Evolutionary conservation across 2,888 invertebrate species (phyloP).

Genomic region (Drosophila greeni): DNA sequence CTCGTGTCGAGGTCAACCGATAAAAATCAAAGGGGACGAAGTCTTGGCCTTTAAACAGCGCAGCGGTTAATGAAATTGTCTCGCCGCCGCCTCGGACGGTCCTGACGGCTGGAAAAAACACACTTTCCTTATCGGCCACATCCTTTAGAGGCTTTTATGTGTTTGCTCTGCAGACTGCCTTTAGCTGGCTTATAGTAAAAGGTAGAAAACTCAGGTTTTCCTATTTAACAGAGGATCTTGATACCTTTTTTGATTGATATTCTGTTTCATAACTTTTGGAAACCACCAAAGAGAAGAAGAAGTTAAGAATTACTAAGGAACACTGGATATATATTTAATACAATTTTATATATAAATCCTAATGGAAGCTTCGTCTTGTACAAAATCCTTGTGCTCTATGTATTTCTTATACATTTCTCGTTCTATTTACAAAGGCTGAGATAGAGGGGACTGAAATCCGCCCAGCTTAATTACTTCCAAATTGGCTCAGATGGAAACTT

Average conservation of each 20-base stretch:
- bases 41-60: slow-evolving; percentile 37
- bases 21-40: slow-evolving; percentile 57
- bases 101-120: slow-evolving; percentile 5
- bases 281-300: neutral
- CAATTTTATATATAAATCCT: no score
- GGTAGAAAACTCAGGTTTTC: slow-evolving; percentile 5
- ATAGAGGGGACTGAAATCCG: no score
- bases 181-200: slow-evolving; percentile 50
- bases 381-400: neutral
- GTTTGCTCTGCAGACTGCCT: neutral
- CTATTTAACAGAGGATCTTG: neutral
- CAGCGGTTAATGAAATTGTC: slow-evolving; percentile 65
- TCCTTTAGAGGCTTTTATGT: neutral
- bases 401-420: neutral
- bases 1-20: slow-evolving; percentile 44
- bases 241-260: neutral
- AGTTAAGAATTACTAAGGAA: no score
- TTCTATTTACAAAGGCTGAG: neutral
- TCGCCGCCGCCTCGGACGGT: slow-evolving; percentile 21
- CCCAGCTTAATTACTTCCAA: slow-evolving; percentile 20
- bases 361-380: no score
- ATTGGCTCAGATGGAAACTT: slow-evolving; percentile 27
- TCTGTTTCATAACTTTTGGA: neutral
- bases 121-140: slow-evolving; percentile 1
- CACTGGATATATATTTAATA: neutral